These are phyloP conservation scores for Diadema setosum DNA, from an alignment of 35 echinoderm and acorn worm species.

Conservation along the genomic window DNA sequence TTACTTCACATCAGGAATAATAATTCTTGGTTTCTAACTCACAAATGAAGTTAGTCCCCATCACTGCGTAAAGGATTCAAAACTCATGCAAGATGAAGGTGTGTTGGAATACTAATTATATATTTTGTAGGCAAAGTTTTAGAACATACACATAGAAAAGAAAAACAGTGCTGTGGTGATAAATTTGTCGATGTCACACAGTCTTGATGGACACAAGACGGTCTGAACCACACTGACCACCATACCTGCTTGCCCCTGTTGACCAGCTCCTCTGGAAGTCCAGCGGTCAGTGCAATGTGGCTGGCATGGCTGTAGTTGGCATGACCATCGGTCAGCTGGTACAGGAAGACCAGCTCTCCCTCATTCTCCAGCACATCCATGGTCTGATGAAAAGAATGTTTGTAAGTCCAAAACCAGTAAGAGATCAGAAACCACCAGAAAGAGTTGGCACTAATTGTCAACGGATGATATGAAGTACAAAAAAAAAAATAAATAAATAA, in stretches of 20 bases:
- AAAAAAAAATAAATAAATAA: too few relatives aligned
- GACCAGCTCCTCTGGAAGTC: conserved; percentile 79
- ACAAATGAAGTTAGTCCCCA: too few relatives aligned
- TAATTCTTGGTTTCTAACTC: too few relatives aligned
- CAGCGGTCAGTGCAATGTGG: conserved; percentile 68
- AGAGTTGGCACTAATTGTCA: too few relatives aligned
- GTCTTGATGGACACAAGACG: neutral
- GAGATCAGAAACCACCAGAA: too few relatives aligned
- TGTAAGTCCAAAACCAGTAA: too few relatives aligned
- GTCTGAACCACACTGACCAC: conserved; percentile 62
- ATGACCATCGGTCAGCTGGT: conserved; percentile 80
- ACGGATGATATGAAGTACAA: too few relatives aligned
- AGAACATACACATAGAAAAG: neutral
- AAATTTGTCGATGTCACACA: neutral
- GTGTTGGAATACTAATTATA: too few relatives aligned
- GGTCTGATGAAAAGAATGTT: conserved; percentile 44
- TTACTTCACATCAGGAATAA: too few relatives aligned
- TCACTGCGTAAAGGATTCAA: too few relatives aligned
- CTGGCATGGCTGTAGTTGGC: conserved; percentile 79
- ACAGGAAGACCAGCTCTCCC: conserved; percentile 80
- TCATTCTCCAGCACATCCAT: conserved; percentile 90
- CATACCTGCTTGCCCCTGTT: conserved; percentile 66
- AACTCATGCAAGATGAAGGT: too few relatives aligned
- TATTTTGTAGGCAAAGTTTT: neutral
- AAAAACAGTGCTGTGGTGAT: neutral